Conservation (phyloP, 2,113 vertebrate genomes). For the Zosterops japonicus region DNA sequence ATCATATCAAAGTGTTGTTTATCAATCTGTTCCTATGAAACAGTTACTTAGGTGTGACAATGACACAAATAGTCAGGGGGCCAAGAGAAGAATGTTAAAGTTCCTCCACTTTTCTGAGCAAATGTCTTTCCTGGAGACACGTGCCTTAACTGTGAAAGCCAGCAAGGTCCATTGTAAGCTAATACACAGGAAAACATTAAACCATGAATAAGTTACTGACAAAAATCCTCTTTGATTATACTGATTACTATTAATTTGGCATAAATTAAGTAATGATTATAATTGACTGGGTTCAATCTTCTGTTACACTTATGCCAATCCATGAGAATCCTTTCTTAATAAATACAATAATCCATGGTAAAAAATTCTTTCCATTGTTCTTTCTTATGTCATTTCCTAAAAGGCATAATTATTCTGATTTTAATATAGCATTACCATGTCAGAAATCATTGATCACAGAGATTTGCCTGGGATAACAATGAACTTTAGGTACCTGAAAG, state of each 20-base stretch:
- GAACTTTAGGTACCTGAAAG: background rate
- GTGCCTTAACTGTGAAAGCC: background rate
- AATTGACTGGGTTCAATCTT: background rate
- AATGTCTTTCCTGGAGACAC: background rate
- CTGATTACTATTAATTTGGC: background rate
- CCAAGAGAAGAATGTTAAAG: background rate
- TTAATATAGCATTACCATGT: background rate
- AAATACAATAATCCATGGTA: background rate
- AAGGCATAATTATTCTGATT: background rate
- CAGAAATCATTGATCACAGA: background rate
- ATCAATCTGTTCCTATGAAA: background rate
- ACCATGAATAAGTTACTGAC: background rate
- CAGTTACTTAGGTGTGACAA: background rate
- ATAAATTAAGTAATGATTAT: background rate
- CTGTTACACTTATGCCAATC: background rate
- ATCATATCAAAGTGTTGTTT: background rate
- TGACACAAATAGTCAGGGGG: background rate
- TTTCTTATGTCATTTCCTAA: background rate
- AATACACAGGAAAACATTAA: background rate
- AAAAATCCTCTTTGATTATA: background rate
- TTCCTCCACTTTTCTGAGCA: background rate
- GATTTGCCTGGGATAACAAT: background rate
- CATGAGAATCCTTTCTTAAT: background rate
- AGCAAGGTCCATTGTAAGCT: background rate
- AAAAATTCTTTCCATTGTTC: background rate